Base-by-base conservation (phyloP, 2,797 vertebrate species). In the Atherinosoma microstoma region DNA sequence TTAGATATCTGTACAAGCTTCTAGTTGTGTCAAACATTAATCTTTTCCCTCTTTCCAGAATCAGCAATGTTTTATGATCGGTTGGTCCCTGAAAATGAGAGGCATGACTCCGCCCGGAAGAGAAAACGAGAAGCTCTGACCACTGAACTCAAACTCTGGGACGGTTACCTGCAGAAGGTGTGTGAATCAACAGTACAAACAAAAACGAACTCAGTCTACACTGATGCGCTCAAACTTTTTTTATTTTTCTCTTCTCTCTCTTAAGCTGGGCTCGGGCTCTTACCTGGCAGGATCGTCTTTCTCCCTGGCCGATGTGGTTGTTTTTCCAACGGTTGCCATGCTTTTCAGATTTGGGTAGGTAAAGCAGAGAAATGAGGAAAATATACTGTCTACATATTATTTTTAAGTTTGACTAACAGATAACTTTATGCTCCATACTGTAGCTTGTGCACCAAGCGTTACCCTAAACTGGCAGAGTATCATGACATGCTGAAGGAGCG, bases 161-260 rank as follows among this genome's bases (percentile, higher is more conserved):
- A 95, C 38, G 87, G 91, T 49, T 93, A 94, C 85, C 78, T 94
- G 62, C 59, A 90, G 75, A 92, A 93, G 89, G 93, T 94, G 69
- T 24, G 59, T 29, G 24, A 16, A 16, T 60, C 16, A 11, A 13
- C 2, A 15, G 1, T 4, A 40, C 11, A 30, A 6, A 38, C 22
- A 18, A 18, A 62, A 27, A 1, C 27, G 16, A 22, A 58, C 13
- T 60, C 27, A 4, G 0, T 34, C 20, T 45, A 35, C 53, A 18
- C 16, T 45, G 16, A 47, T 20, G 30, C 62, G 13, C 12, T 15
- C 20, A n/a, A 47, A 1, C 0, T 64, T 6, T 40, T 11, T 27
- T 13, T 20, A 53, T 58, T 38, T 20, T 1, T 11, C 15, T 18
- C 2, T 62, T 51, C 3, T 64, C 18, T 59, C 10, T 61, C 73